These are phyloP conservation scores for Agrilus biguttatus DNA, from an alignment of 2,888 invertebrate genomes.

Conservation along the genomic window DNA sequence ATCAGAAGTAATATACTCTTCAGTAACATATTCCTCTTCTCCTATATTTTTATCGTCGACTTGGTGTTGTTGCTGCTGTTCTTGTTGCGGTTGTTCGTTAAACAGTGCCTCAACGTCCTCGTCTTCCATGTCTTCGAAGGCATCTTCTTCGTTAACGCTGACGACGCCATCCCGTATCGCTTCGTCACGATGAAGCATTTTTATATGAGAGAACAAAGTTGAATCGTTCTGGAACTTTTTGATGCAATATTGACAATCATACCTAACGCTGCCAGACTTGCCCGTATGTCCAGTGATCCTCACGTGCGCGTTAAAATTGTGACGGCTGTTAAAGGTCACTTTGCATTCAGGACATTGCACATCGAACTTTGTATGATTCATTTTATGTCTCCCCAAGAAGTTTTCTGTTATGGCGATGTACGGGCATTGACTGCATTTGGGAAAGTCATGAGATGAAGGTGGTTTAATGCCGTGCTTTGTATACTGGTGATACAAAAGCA, in stretches of 20 bases:
- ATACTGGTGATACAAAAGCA: slow-evolving; percentile 64
- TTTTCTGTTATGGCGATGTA: slow-evolving; percentile 62
- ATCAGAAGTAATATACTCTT: slow-evolving; percentile 18
- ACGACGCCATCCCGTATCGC: slow-evolving; percentile 52
- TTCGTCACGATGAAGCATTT: slow-evolving; percentile 47
- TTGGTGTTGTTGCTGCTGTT: slow-evolving; percentile 8
- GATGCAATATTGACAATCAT: slow-evolving; percentile 58
- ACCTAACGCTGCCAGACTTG: slow-evolving; percentile 19
- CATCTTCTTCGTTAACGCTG: slow-evolving; percentile 36
- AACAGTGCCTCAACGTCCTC: slow-evolving; percentile 21
- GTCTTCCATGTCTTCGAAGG: slow-evolving; percentile 36
- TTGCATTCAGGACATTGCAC: slow-evolving; percentile 43
- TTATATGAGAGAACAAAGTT: slow-evolving; percentile 58
- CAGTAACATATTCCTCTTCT: slow-evolving; percentile 14
- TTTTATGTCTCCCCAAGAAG: slow-evolving; percentile 55
- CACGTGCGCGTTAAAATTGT: slow-evolving; percentile 35
- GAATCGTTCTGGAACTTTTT: slow-evolving; percentile 55
- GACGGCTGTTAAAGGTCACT: slow-evolving; percentile 33
- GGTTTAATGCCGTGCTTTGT: slow-evolving; percentile 61
- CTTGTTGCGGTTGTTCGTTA: slow-evolving; percentile 5
- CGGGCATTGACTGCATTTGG: slow-evolving; percentile 62
- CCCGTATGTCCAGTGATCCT: slow-evolving; percentile 40
- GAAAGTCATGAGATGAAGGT: slow-evolving; percentile 55
- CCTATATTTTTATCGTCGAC: slow-evolving; percentile 16
- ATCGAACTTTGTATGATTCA: slow-evolving; percentile 40